Evolutionary conservation across 2,888 invertebrate genomes (phyloP).

Genomic region (Andrena bucephala): DNA sequence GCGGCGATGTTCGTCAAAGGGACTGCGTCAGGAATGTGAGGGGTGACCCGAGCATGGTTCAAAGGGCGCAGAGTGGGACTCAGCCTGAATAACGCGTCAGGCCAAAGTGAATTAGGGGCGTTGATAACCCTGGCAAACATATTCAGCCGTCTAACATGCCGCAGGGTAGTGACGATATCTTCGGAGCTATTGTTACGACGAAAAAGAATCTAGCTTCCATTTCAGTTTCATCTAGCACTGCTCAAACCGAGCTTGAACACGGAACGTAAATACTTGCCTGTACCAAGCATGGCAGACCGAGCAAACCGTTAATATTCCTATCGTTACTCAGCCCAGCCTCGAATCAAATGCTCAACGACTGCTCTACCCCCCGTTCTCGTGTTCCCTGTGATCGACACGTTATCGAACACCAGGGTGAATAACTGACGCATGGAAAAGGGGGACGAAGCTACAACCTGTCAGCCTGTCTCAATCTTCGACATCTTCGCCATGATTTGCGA

Average conservation of each 20-base stretch:
- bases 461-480: conserved; percentile 9
- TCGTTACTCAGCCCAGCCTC: not conserved
- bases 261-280: too few relatives aligned
- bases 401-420: not conserved
- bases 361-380: not conserved
- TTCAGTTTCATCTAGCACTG: too few relatives aligned
- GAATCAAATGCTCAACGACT: not conserved
- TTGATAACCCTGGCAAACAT: conserved; percentile 75
- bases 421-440: conserved; percentile 6
- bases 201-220: not conserved
- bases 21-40: conserved; percentile 4
- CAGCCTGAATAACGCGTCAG: conserved; percentile 71
- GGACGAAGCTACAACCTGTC: conserved; percentile 23
- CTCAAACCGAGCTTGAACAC: too few relatives aligned
- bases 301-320: too few relatives aligned
- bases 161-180: conserved; percentile 13
- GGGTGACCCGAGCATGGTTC: not conserved
- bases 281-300: too few relatives aligned
- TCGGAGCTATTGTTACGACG: not conserved
- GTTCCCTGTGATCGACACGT: conserved; percentile 7
- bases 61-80: not conserved
- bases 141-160: conserved; percentile 68
- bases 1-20: conserved; percentile 35
- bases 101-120: conserved; percentile 75
- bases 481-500: conserved; percentile 36